These are phyloP conservation scores for Drosophila rhopaloa DNA, from an alignment of 1,140 invertebrate genomes.

Conservation along the genomic window DNA sequence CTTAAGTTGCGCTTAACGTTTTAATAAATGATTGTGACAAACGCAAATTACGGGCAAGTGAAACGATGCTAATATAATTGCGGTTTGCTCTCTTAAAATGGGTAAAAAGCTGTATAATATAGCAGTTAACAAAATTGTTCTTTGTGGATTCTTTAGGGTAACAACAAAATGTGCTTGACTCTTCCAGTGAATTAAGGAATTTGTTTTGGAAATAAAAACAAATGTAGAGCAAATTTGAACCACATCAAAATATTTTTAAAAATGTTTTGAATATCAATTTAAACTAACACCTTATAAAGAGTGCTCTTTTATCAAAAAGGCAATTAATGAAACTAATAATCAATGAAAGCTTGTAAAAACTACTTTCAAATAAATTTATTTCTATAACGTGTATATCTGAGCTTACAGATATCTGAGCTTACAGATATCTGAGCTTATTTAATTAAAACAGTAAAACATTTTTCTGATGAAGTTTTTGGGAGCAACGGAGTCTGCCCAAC, in stretches of 20 bases:
- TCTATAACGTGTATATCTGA: background rate
- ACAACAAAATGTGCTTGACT: too few relatives aligned
- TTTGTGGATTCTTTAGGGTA: too few relatives aligned
- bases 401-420: rapidly evolving
- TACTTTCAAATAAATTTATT: background rate
- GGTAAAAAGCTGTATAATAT: background rate
- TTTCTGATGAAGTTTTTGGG: background rate
- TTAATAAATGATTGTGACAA: conserved; percentile 80
- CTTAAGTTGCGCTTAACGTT: conserved; percentile 70
- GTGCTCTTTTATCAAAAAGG: too few relatives aligned
- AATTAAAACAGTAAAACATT: background rate
- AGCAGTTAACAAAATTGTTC: too few relatives aligned
- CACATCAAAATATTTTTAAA: too few relatives aligned
- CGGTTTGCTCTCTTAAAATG: conserved; percentile 11
- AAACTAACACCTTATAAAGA: too few relatives aligned
- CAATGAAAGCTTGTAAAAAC: background rate
- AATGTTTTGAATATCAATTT: too few relatives aligned
- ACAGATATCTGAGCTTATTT: background rate
- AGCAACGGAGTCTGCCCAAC: too few relatives aligned
- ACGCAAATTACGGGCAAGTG: conserved; percentile 55
- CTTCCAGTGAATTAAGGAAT: too few relatives aligned
- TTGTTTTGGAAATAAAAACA: too few relatives aligned
- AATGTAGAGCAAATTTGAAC: too few relatives aligned
- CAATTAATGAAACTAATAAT: too few relatives aligned
- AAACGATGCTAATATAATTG: conserved; percentile 57